Conservation (phyloP, 1,140 invertebrate species). For the Antheraea pernyi region DNA sequence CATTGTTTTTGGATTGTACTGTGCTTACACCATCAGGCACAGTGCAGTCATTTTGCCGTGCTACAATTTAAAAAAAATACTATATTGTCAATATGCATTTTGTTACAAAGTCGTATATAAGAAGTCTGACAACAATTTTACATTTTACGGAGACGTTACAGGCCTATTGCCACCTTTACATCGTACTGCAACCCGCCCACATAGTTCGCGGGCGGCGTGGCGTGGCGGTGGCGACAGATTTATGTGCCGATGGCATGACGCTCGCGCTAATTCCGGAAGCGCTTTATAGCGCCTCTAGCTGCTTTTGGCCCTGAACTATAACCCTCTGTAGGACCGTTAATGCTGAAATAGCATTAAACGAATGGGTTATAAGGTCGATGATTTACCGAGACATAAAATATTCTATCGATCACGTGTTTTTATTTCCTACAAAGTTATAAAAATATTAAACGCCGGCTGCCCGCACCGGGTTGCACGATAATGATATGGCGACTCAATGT, state of each 20-base stretch:
- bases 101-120: too few species aligned
- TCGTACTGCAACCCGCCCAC: conserved; percentile 16
- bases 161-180: background rate
- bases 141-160: background rate
- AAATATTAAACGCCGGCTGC: too few species aligned
- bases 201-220: conserved; percentile 17
- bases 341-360: background rate
- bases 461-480: too few species aligned
- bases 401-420: background rate
- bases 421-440: background rate
- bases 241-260: conserved; percentile 53
- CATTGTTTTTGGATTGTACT: too few species aligned
- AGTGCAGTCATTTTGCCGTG: too few species aligned
- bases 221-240: conserved; percentile 44
- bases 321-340: conserved; percentile 16
- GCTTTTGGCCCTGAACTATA: conserved; percentile 27
- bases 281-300: conserved; percentile 28
- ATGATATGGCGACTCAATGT: too few species aligned
- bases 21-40: too few species aligned
- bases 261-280: conserved; percentile 43
- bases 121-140: too few species aligned
- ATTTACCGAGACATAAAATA: background rate
- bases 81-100: too few species aligned
- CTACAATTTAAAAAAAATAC: too few species aligned
- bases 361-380: background rate